These are phyloP conservation scores for Sapajus apella DNA, from an alignment of 2,113 vertebrate species.

Conservation along the genomic window DNA sequence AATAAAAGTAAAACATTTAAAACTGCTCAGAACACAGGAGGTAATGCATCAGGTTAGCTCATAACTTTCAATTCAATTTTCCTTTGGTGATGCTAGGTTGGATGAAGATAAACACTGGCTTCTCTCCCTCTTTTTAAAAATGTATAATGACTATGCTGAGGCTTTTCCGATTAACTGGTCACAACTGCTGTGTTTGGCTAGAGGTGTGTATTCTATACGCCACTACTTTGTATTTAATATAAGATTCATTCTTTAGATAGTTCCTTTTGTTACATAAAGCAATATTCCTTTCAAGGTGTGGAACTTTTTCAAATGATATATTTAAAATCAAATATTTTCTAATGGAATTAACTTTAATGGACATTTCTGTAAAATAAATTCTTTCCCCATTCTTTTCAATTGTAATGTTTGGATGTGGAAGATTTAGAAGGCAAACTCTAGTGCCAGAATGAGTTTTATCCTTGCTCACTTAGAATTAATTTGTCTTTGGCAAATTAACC, in stretches of 20 bases:
- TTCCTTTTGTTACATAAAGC: background rate
- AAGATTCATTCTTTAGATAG: background rate
- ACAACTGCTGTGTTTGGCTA: background rate
- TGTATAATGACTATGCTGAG: background rate
- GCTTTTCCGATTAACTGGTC: background rate
- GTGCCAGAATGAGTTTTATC: background rate
- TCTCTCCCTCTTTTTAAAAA: background rate
- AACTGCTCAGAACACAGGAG: background rate
- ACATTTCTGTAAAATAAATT: background rate
- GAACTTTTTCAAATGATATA: background rate
- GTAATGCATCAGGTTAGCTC: background rate
- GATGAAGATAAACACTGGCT: background rate
- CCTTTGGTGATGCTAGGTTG: background rate
- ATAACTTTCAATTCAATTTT: background rate
- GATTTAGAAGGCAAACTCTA: background rate
- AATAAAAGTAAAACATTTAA: slow-evolving; percentile 5
- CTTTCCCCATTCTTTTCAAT: background rate
- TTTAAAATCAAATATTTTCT: slow-evolving; percentile 19
- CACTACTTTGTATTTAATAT: background rate
- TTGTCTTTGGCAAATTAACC: background rate
- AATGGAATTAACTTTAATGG: background rate
- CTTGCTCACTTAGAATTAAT: background rate
- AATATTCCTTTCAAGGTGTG: background rate
- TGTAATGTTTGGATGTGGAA: background rate
- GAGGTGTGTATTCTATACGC: background rate